Evolutionary conservation across 2,888 invertebrate genomes (phyloP).

Genomic region (Microchrysa polita): DNA sequence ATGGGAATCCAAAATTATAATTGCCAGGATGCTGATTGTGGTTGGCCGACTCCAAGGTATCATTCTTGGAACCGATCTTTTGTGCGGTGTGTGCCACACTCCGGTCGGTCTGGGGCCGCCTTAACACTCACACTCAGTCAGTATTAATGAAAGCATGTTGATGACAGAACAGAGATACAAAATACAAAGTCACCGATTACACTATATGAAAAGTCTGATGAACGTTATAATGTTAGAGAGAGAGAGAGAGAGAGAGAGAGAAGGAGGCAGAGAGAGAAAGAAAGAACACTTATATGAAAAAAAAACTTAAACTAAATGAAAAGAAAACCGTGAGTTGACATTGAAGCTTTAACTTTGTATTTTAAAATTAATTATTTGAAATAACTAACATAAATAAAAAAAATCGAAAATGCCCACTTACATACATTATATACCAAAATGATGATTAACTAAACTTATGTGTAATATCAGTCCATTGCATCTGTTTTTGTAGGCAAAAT

Average conservation of each 20-base stretch:
- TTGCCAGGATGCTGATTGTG: not conserved
- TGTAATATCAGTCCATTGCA: constrained; percentile 32
- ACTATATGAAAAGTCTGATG: constrained; percentile 31
- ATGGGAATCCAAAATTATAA: constrained; percentile 7
- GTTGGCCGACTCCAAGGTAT: no score
- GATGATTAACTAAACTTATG: constrained; percentile 25
- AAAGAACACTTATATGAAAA: no score
- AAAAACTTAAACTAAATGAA: no score
- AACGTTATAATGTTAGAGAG: constrained; percentile 4
- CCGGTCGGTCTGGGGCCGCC: no score
- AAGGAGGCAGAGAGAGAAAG: not conserved
- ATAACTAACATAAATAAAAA: constrained; percentile 12
- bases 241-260: not conserved
- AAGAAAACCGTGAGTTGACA: constrained; percentile 16
- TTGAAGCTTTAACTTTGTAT: constrained; percentile 34
- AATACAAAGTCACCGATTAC: constrained; percentile 39
- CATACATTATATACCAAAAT: constrained; percentile 23
- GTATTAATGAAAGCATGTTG: not conserved
- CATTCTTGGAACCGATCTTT: no score
- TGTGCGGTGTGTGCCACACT: no score
- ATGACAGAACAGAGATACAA: constrained; percentile 11
- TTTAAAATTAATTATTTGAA: constrained; percentile 14
- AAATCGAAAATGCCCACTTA: constrained; percentile 14
- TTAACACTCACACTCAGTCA: no score
- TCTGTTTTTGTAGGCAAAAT: not conserved